phyloP scores from a whole-genome alignment of 2,888 invertebrate species.

The Tetranychus piercei region DNA sequence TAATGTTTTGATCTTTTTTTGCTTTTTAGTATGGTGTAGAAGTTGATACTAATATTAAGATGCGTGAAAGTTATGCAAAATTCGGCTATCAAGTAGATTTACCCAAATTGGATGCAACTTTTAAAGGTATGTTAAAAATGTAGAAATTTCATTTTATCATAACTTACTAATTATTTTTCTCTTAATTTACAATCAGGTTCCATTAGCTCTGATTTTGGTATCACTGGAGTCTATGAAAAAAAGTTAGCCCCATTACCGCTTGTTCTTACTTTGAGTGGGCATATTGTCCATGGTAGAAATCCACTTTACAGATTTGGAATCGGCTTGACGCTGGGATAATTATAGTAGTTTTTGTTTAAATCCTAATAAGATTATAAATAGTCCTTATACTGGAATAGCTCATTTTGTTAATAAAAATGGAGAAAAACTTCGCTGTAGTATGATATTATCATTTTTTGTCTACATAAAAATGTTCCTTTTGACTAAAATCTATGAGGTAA shows the following conservation, averaged over 20 bases:
- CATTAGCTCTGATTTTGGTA: conserved; percentile 76
- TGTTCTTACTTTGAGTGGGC: conserved; percentile 73
- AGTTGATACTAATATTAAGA: conserved; percentile 71
- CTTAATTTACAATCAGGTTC: conserved; percentile 42
- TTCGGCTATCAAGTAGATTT: conserved; percentile 81
- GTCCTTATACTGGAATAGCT: background rate
- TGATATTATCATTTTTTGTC: too few relatives aligned
- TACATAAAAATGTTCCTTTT: too few relatives aligned
- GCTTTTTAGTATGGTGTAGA: conserved; percentile 63
- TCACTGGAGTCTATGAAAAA: conserved; percentile 83
- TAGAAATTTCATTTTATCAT: background rate
- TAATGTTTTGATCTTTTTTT: conserved; percentile 3
- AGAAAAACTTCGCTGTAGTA: background rate
- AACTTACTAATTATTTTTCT: conserved; percentile 20
- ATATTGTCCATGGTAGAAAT: conserved; percentile 54
- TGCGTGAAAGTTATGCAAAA: conserved; percentile 74
- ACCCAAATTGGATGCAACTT: conserved; percentile 78
- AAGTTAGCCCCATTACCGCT: conserved; percentile 79
- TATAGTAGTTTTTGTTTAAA: background rate
- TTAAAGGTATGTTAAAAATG: conserved; percentile 52
- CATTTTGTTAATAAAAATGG: conserved; percentile 8
- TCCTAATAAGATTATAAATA: background rate
- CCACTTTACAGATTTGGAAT: conserved; percentile 12
- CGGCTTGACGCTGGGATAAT: conserved; percentile 12
- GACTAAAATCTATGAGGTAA: too few relatives aligned